Conservation (phyloP, 2,113 vertebrate species). For the Pholis gunnellus region DNA sequence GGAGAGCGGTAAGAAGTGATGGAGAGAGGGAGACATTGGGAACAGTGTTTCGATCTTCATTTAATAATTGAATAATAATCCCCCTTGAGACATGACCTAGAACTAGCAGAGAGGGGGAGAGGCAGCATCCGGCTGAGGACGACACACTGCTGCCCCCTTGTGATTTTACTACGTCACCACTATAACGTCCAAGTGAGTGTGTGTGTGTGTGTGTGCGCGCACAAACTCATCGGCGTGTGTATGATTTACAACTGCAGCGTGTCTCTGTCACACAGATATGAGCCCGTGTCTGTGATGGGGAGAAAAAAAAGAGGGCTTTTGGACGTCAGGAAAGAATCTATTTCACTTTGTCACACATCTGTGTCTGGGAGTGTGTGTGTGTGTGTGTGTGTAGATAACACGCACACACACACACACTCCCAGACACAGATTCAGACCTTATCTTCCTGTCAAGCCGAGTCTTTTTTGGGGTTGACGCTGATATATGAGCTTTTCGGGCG, state of each 20-base stretch:
- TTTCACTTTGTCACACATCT: conserved; percentile 70
- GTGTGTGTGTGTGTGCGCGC: conserved; percentile 17
- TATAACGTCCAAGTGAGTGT: background rate
- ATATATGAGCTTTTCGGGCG: conserved; percentile 80
- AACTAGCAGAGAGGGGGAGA: conserved; percentile 74
- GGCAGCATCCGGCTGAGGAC: conserved; percentile 21
- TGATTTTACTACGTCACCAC: conserved; percentile 65
- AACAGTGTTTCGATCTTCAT: conserved; percentile 85
- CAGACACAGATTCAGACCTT: conserved; percentile 72
- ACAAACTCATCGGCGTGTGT: conserved; percentile 53
- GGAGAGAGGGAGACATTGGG: conserved; percentile 67
- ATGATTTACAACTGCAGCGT: conserved; percentile 78
- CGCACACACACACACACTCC: conserved; percentile 44
- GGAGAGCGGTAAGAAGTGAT: conserved; percentile 51
- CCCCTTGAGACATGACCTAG: conserved; percentile 87
- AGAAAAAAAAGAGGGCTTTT: conserved; percentile 57
- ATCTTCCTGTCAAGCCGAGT: conserved; percentile 70
- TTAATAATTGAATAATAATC: conserved; percentile 90
- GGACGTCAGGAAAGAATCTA: conserved; percentile 72
- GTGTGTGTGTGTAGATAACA: conserved; percentile 15
- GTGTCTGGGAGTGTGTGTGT: background rate
- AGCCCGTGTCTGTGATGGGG: conserved; percentile 65
- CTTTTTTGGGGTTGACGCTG: conserved; percentile 79
- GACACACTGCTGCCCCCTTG: conserved; percentile 82
- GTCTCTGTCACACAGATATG: conserved; percentile 75